Conservation (phyloP, 2,113 vertebrate genomes). For the Pollimyrus isidori region DNA sequence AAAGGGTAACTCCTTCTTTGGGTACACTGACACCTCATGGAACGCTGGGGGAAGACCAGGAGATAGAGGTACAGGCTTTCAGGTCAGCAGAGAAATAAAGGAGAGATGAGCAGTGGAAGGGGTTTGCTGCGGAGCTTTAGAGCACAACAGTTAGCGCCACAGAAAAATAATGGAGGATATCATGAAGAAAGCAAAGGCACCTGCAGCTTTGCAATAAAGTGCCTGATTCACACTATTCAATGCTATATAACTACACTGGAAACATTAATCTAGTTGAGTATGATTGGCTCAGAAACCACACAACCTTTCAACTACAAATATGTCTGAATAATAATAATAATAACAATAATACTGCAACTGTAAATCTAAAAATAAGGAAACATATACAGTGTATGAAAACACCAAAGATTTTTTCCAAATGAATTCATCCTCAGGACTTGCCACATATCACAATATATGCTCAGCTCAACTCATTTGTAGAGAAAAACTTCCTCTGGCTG, state of each 20-base stretch:
- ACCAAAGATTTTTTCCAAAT: neutral
- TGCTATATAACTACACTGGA: neutral
- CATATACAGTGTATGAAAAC: neutral
- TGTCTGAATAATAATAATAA: neutral
- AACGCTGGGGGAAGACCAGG: conserved; percentile 64
- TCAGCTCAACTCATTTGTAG: neutral
- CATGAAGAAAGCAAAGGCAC: neutral
- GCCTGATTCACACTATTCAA: neutral
- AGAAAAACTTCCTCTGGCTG: neutral
- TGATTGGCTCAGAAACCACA: neutral
- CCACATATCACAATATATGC: neutral
- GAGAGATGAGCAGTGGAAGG: neutral
- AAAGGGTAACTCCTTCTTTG: conserved; percentile 97
- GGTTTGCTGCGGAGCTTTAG: neutral
- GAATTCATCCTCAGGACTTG: neutral
- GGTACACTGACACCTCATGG: conserved; percentile 96
- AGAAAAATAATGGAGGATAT: neutral
- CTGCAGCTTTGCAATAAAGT: neutral
- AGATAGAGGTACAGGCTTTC: neutral
- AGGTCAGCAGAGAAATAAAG: neutral
- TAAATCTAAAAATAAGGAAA: neutral
- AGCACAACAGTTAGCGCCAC: neutral
- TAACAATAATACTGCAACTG: neutral
- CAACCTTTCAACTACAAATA: neutral
- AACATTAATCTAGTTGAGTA: neutral